A percentile compares a stretch with the other conserved stretches of the same genome.
phyloP scores from a whole-genome alignment of 2,113 vertebrate genomes.

The Cebus imitator region DNA sequence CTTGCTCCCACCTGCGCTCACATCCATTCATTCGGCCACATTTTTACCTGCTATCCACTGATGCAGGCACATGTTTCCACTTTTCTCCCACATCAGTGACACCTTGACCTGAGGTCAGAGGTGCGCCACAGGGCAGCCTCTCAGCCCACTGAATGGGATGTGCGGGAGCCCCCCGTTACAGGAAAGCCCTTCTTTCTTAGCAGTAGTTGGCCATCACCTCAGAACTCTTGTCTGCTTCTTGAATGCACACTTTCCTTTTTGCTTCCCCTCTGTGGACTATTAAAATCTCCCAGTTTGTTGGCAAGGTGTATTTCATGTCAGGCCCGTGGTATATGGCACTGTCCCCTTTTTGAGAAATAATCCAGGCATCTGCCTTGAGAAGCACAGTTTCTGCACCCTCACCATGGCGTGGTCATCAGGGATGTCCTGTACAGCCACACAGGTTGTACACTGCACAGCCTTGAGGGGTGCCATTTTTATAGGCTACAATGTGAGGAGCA shows the following conservation, averaged over 20 bases:
- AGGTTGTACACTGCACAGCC: background rate
- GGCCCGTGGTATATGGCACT: background rate
- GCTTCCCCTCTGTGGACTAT: background rate
- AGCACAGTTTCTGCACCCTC: background rate
- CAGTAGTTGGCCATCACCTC: background rate
- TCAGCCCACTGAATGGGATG: slow-evolving; percentile 14
- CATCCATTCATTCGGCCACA: background rate
- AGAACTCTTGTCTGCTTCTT: background rate
- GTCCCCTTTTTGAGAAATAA: background rate
- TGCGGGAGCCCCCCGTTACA: background rate
- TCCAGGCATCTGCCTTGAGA: background rate
- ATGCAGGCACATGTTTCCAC: background rate
- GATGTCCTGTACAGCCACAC: background rate
- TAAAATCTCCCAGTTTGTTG: background rate
- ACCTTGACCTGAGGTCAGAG: background rate
- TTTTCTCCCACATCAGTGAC: background rate
- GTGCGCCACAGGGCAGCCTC: background rate
- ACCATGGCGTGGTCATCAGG: background rate
- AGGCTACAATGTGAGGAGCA: too few relatives aligned
- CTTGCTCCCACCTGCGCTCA: background rate
- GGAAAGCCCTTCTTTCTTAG: background rate
- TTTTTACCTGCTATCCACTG: background rate
- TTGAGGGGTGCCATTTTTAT: background rate
- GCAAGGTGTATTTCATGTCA: background rate
- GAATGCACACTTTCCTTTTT: background rate